Percentiles rank a stretch among this genome's conserved stretches.
Evolutionary conservation across 2,888 invertebrate genomes (phyloP).

Genomic region (Doris montereyensis): DNA sequence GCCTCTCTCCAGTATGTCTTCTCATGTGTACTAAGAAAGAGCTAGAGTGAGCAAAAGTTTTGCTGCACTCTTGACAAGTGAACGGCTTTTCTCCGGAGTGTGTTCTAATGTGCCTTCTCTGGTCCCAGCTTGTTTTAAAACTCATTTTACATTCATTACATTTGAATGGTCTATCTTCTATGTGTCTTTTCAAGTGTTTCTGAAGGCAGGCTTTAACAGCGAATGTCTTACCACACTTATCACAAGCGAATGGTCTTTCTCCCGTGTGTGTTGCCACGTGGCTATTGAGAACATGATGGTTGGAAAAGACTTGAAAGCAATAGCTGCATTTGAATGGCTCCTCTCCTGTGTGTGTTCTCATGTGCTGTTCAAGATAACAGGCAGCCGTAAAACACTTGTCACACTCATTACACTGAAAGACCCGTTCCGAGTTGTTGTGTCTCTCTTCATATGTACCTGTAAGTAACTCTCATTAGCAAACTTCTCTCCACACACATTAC

Average conservation of each 20-base stretch:
- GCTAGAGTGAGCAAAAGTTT: not conserved
- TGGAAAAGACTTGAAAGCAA: slow-evolving; percentile 34
- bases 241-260: slow-evolving; percentile 40
- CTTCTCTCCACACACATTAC: slow-evolving; percentile 25
- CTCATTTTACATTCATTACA: too few species aligned
- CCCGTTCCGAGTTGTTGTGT: slow-evolving; percentile 2
- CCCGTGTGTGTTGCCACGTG: slow-evolving; percentile 34
- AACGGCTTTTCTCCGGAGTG: too few species aligned
- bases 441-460: slow-evolving; percentile 4
- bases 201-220: too few species aligned
- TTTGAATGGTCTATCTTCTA: too few species aligned
- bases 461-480: too few species aligned
- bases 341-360: too few species aligned
- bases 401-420: slow-evolving; percentile 2
- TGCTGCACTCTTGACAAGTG: slow-evolving; percentile 15
- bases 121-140: too few species aligned
- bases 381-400: not conserved
- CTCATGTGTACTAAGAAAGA: not conserved
- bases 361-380: slow-evolving; percentile 7
- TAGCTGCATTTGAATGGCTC: too few species aligned
- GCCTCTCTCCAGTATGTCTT: too few species aligned
- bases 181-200: too few species aligned
- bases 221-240: too few species aligned
- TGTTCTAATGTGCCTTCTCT: too few species aligned
- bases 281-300: slow-evolving; percentile 28